Conservation (phyloP, 2,797 vertebrate genomes). For the Danio tinwini region DNA sequence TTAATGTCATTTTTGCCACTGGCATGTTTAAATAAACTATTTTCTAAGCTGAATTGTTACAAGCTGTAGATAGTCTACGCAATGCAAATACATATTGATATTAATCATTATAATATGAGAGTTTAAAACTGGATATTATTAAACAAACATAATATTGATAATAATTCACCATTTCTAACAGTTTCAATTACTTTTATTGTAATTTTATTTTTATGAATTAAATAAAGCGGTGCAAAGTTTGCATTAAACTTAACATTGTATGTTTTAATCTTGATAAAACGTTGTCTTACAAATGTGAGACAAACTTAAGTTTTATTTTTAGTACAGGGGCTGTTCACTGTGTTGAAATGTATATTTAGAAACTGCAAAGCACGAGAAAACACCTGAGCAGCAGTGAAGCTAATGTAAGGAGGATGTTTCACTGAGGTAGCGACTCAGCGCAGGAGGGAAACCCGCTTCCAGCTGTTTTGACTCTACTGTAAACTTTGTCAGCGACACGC, state of each 20-base stretch:
- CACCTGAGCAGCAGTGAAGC: background rate
- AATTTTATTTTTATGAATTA: background rate
- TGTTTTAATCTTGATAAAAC: background rate
- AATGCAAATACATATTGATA: no score
- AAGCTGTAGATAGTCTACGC: no score
- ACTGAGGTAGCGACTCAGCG: constrained; percentile 55
- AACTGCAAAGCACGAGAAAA: background rate
- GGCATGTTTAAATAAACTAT: background rate
- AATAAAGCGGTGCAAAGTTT: background rate
- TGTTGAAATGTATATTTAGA: background rate
- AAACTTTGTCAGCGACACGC: constrained; percentile 76
- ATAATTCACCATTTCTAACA: background rate
- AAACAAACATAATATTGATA: background rate
- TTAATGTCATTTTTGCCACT: background rate
- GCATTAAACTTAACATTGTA: background rate
- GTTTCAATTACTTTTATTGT: background rate
- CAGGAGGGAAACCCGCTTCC: constrained; percentile 52
- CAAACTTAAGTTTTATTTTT: background rate
- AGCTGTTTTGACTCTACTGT: constrained; percentile 59
- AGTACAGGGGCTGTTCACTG: background rate
- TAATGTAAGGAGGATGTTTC: background rate
- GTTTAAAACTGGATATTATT: background rate
- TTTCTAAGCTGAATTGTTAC: background rate
- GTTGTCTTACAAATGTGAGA: background rate
- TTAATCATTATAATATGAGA: background rate